These are phyloP conservation scores for Phacellophora camtschatica DNA, from an alignment of 30 jellyfish, hydroid and myxozoan genomes.

Conservation along the genomic window DNA sequence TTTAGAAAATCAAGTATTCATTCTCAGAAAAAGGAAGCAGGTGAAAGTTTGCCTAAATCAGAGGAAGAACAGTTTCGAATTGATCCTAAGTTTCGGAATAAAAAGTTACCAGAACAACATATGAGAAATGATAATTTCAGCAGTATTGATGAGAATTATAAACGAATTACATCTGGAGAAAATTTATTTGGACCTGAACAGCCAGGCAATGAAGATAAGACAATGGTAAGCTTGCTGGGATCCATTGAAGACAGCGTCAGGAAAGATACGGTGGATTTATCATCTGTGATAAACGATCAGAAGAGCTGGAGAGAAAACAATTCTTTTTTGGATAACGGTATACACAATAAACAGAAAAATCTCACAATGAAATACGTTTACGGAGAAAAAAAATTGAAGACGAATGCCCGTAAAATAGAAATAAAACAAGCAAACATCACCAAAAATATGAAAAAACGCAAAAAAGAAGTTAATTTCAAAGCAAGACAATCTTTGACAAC, in stretches of 20 bases:
- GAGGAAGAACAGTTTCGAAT: not conserved
- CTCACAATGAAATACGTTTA: no score
- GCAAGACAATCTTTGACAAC: not conserved
- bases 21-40: not conserved
- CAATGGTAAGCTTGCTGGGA: constrained; percentile 10
- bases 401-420: not conserved
- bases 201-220: not conserved
- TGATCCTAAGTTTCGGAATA: not conserved
- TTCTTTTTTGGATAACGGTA: not conserved
- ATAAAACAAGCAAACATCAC: not conserved
- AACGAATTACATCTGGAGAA: not conserved
- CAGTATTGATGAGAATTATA: constrained; percentile 43
- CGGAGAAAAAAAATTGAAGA: not conserved
- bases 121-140: constrained; percentile 62
- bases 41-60: not conserved
- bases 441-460: not conserved
- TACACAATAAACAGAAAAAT: not conserved
- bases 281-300: constrained; percentile 15
- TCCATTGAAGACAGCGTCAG: constrained; percentile 58
- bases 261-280: constrained; percentile 15
- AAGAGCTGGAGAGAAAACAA: no score
- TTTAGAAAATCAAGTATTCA: not conserved
- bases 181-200: not conserved
- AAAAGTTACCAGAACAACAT: constrained; percentile 7
- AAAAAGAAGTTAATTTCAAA: not conserved